These are phyloP conservation scores for Diachasma alloeum DNA, from an alignment of 1,140 invertebrate genomes.

Conservation along the genomic window DNA sequence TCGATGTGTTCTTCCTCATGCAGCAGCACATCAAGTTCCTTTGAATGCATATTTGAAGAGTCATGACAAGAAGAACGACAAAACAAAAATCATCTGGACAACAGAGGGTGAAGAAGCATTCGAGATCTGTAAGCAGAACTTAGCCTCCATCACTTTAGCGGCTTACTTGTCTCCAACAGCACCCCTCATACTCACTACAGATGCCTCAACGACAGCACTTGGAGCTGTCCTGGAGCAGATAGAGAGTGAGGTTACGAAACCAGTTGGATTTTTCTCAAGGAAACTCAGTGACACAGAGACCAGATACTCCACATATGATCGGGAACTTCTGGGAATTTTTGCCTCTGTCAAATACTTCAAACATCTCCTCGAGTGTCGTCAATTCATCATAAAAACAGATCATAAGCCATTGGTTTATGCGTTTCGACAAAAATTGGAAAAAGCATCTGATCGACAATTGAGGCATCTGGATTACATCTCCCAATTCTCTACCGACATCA, in stretches of 20 bases:
- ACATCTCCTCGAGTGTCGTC: too few relatives aligned
- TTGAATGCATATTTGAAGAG: slow-evolving; percentile 35
- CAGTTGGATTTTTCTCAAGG: slow-evolving; percentile 55
- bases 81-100: slow-evolving; percentile 45
- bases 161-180: slow-evolving; percentile 36
- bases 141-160: slow-evolving; percentile 42
- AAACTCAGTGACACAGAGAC: too few relatives aligned
- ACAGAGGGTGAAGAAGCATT: slow-evolving; percentile 46
- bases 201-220: slow-evolving; percentile 52
- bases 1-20: slow-evolving; percentile 37
- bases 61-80: slow-evolving; percentile 39
- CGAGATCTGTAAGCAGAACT: slow-evolving; percentile 48
- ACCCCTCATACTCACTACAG: slow-evolving; percentile 32
- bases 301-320: too few relatives aligned
- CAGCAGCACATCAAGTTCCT: slow-evolving; percentile 34
- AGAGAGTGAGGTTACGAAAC: slow-evolving; percentile 34
- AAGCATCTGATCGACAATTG: too few relatives aligned
- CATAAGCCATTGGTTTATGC: slow-evolving; percentile 54
- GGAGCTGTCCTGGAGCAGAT: slow-evolving; percentile 54
- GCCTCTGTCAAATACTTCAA: too few relatives aligned
- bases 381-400: slow-evolving; percentile 51
- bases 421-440: slow-evolving; percentile 44
- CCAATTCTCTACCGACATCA: too few relatives aligned
- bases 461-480: too few relatives aligned
- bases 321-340: too few relatives aligned